These are phyloP conservation scores for Osmoderma eremita DNA, from an alignment of 2,888 invertebrate species.

Conservation along the genomic window DNA sequence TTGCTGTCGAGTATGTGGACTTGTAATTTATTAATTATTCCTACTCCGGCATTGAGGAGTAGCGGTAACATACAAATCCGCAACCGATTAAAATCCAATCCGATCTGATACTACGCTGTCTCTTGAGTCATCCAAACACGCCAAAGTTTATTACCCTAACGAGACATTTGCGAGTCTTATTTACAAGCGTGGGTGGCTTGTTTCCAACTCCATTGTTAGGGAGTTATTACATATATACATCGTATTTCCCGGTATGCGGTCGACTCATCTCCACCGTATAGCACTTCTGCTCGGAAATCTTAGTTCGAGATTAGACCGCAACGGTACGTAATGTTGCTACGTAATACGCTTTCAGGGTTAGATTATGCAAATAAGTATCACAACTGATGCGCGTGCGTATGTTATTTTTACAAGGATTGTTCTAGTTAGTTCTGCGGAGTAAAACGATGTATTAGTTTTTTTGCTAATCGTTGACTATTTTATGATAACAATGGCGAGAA, in stretches of 20 bases:
- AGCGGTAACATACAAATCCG: too few relatives aligned
- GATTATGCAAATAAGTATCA: neutral
- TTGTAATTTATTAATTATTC: too few relatives aligned
- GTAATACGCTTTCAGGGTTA: neutral
- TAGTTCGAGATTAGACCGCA: slow-evolving; percentile 5
- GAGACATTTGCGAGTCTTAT: slow-evolving; percentile 36
- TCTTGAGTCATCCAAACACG: slow-evolving; percentile 45
- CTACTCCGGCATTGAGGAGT: too few relatives aligned
- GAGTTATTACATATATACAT: slow-evolving; percentile 4
- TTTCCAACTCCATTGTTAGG: slow-evolving; percentile 33
- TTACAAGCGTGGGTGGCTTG: slow-evolving; percentile 8
- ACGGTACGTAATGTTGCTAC: neutral
- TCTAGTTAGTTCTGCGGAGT: neutral
- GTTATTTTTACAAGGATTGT: neutral
- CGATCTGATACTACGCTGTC: slow-evolving; percentile 36
- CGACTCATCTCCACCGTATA: neutral
- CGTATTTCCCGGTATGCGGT: slow-evolving; percentile 21
- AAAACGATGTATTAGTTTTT: too few relatives aligned
- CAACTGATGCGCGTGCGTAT: neutral
- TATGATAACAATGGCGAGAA: too few relatives aligned
- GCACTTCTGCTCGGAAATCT: slow-evolving; percentile 3
- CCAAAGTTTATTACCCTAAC: slow-evolving; percentile 45
- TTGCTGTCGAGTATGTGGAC: too few relatives aligned
- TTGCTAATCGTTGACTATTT: too few relatives aligned
- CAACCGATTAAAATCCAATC: slow-evolving; percentile 11